Evolutionary conservation across 2,797 vertebrate species (phyloP), one percentile per base, ranked within the genome.

Genomic region (Mastacembelus armatus): DNA sequence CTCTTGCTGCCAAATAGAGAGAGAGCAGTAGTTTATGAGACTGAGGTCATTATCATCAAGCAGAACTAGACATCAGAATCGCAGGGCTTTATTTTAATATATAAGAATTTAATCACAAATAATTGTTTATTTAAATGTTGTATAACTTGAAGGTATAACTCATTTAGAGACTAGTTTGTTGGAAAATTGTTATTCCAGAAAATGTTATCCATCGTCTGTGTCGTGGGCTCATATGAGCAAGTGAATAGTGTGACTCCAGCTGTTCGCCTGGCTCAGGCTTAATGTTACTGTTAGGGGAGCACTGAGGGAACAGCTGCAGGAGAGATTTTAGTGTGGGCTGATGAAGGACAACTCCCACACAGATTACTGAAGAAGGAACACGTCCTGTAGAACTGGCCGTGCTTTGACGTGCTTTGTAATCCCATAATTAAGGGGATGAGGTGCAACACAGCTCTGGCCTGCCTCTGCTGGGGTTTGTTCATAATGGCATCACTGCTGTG

Each of bases 1-100:
- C 77, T 85, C 30, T 47, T 56, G 40, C 89, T 86, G 88, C 89
- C 90, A 92, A 92, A 90, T 78, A 62, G 24, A 73, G 10, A n/a
- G n/a, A 45, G 45, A 66, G 47, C 54, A 62, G 66, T 6, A 22
- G 29, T 61, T 48, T 51, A 22, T 48, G 58, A 71, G 51, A 48
- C 51, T 51, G 42, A 81, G 80, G 84, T n/a, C n/a, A n/a, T n/a
- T 74, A 44, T 55, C 59, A 63, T 62, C 22, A 36, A 65, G 38
- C 9, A 54, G 66, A 71, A 47, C 50, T 38, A 32, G 14, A 35
- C 70, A 66, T 44, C 56, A 74, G 35, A 65, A 67, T 59, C 64
- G 45, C 68, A 54, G 45, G 60, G 65, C 61, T 84, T 77, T 11
- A 36, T 72, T 81, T 85, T 83, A 81, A 79, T 80, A 71, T 81